phyloP scores from a whole-genome alignment of 53 echinoderm and acorn worm genomes.

The Arbacia lixula region DNA sequence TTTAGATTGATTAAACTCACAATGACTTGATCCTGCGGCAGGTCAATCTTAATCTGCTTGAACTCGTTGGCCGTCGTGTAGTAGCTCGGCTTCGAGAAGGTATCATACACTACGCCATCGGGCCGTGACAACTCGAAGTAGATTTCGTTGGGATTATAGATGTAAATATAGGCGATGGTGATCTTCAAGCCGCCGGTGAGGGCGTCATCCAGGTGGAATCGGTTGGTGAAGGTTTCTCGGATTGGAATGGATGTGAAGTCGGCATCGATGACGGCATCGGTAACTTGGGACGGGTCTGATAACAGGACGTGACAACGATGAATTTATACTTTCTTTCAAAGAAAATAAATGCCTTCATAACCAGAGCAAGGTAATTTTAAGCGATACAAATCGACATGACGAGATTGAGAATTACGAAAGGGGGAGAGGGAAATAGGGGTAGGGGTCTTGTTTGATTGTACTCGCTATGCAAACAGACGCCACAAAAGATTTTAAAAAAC shows the following conservation, averaged over 20 bases:
- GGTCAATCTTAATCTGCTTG: constrained; percentile 38
- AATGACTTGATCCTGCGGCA: not conserved
- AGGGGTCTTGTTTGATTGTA: too few relatives aligned
- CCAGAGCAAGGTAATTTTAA: too few relatives aligned
- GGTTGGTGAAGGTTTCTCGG: constrained; percentile 38
- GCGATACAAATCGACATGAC: too few relatives aligned
- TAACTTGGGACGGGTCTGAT: constrained; percentile 30
- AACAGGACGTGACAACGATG: not conserved
- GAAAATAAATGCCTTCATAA: too few relatives aligned
- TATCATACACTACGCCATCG: not conserved
- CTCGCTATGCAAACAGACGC: too few relatives aligned
- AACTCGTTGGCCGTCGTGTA: not conserved
- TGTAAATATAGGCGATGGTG: constrained; percentile 42
- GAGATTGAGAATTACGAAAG: too few relatives aligned
- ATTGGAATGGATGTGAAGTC: constrained; percentile 7
- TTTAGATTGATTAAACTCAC: too few relatives aligned
- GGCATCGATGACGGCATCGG: constrained; percentile 26
- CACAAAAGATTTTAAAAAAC: too few relatives aligned
- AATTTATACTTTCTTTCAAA: too few relatives aligned
- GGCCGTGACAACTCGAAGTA: constrained; percentile 2
- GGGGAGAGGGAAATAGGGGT: too few relatives aligned
- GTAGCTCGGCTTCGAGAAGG: not conserved
- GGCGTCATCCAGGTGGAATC: constrained; percentile 46
- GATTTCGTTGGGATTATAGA: not conserved
- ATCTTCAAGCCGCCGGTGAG: constrained; percentile 53